Base-by-base conservation (phyloP, 2,113 vertebrate species). In the Helogale parvula region DNA sequence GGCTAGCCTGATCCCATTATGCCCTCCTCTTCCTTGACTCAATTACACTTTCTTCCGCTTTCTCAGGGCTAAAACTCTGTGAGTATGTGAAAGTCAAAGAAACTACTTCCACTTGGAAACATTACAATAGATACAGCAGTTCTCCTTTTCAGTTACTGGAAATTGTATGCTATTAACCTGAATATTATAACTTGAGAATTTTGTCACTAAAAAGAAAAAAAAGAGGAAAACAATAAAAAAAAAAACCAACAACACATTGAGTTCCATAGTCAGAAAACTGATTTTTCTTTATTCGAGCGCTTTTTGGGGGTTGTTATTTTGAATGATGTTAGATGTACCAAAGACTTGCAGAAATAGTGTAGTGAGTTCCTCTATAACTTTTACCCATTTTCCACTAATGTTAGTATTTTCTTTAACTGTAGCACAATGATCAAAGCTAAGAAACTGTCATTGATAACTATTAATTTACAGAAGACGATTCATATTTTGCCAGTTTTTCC, bases 41-140 rank as follows among this genome's bases (percentile, higher is more conserved):
- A 71, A 5, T 95, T 95, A 95, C 2, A 3, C 7, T 81, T 82
- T 92, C 68, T 94, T 72, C 41, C 69, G n/a, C 54, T 65, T 84
- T 90, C 16, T 68, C 83, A 47, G 13, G 13, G 52, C 35, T 72
- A 69, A 92, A 93, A 77, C 27, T 91, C 33, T 84, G 14, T 47
- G 41, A 93, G 11, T 89, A 50, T 81, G 76, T 82, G 35, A 95
- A 97, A 97, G 88, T 88, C 84, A 95, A 81, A 69, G 69, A 72
- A 93, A 81, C 15, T 45, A 14, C 15, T 94, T 92, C 45, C 54
- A 57, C 4, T 29, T 54, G 63, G 60, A 90, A 95, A 66, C 10
- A 50, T 13, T 82, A 15, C 35, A 60, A 38, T 9, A 92, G 35
- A 11, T 16, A 50, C 5, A 52, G 25, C 60, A 84, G 60, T 35